A percentile compares a stretch with the other conserved stretches of the same genome.
phyloP scores from a whole-genome alignment of 2,113 vertebrate species.

The Pollimyrus isidori region DNA sequence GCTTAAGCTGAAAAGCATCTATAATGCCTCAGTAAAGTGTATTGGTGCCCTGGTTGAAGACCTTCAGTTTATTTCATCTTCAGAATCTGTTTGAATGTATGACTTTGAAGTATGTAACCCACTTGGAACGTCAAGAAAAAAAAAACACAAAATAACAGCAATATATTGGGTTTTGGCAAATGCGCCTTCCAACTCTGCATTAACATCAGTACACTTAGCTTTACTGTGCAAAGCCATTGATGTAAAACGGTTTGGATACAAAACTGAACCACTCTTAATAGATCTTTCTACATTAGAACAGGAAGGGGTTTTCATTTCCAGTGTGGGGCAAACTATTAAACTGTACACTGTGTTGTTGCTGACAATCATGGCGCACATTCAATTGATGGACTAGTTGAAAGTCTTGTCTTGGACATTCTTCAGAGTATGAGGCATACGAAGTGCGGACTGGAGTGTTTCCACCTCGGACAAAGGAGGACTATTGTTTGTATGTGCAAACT shows the following conservation, averaged over 20 bases:
- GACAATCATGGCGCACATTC: constrained; percentile 28
- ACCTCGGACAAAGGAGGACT: constrained; percentile 26
- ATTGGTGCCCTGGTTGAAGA: too few species aligned
- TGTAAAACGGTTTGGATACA: constrained; percentile 17
- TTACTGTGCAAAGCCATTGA: constrained; percentile 33
- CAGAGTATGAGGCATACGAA: constrained; percentile 19
- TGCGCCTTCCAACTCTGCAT: too few species aligned
- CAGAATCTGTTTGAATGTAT: too few species aligned
- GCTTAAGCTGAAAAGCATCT: too few species aligned
- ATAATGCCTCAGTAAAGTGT: too few species aligned
- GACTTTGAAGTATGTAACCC: too few species aligned
- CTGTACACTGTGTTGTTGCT: constrained; percentile 30
- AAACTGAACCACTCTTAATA: constrained; percentile 25
- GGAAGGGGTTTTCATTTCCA: constrained; percentile 29
- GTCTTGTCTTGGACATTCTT: constrained; percentile 28
- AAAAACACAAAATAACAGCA: too few species aligned
- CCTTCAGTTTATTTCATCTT: too few species aligned
- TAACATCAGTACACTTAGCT: constrained; percentile 29
- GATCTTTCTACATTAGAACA: constrained; percentile 30
- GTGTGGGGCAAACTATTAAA: constrained; percentile 28
- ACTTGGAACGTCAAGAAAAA: too few species aligned
- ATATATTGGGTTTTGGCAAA: too few species aligned
- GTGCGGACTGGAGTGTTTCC: constrained; percentile 18
- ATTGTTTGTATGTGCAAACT: constrained; percentile 29
- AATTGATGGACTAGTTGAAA: constrained; percentile 27